Base-by-base conservation (phyloP, 2,888 invertebrate species). In the Rhingia campestris region DNA sequence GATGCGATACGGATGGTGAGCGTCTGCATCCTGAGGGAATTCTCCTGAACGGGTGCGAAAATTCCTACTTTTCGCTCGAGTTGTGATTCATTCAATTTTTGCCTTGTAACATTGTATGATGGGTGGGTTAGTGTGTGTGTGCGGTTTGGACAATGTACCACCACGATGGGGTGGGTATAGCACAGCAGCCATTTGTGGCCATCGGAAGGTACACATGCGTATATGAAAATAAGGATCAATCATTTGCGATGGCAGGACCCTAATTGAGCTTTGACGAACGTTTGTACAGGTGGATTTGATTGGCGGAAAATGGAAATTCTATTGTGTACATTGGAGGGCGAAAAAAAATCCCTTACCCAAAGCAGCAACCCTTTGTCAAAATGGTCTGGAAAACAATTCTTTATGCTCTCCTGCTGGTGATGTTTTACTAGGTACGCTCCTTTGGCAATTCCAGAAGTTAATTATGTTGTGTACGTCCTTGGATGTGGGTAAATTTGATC, bases 211-310 rank as follows among this genome's bases (percentile, higher is more conserved):
- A 74, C 74, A 74, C 58, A 66, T 80, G 80, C 70, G 70, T 84
- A 70, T 74, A n/a, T 58, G 63, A 69, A 70, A 70, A 70, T 77
- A 75, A 80, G 75, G 84, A 84, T 84, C 84, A 84, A 84, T 84
- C 84, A 84, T 75, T 84, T 69, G 64, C 35, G 47, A 64, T 80
- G 84, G 80, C 75, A 84, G 75, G 56, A 56, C 70, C 53, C 70
- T 84, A 80, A 84, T 84, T 75, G 80, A 70, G 74, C 80, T 84
- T 75, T 75, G 80, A 80, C 74, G 80, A 59, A 75, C 84, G 64
- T 84, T 80, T 84, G 80, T 75, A 70, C 84, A 84, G 84, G 84
- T 84, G 84, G 70, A 59, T 64, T 80, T 69, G 84, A 84, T 75
- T 75, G 74, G 75, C 75, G 74, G 75, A 80, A 70, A 84, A 84